Percentiles rank a stretch among this genome's conserved stretches.
These are phyloP conservation scores for Sebastes kiyomatsui DNA, from an alignment of 2,797 vertebrate genomes.

Conservation along the genomic window DNA sequence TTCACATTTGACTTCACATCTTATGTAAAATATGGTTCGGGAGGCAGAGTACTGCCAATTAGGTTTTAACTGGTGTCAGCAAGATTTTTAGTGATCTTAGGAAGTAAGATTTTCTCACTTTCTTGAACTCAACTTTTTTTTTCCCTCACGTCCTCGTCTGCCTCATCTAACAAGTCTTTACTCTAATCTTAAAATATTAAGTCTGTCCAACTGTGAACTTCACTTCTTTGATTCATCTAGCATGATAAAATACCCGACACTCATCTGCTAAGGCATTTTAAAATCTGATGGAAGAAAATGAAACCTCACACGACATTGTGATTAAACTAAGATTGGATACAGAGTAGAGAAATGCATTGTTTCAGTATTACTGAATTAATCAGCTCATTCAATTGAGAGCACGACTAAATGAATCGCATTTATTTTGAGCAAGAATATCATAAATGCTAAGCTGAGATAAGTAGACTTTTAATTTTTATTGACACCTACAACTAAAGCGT, in stretches of 20 bases:
- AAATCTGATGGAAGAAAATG: not conserved
- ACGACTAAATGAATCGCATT: not conserved
- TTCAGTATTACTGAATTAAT: not conserved
- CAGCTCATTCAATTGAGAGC: not conserved
- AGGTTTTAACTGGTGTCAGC: conserved; percentile 59
- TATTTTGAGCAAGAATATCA: not conserved
- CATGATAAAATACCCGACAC: not conserved
- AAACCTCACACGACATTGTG: not conserved
- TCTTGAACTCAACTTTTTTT: conserved; percentile 41
- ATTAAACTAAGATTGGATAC: not conserved
- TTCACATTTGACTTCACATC: conserved; percentile 52
- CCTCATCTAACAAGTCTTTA: conserved; percentile 35
- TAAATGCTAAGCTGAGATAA: not conserved
- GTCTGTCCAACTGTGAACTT: conserved; percentile 19
- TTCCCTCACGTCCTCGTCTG: not conserved
- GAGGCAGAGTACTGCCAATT: conserved; percentile 50
- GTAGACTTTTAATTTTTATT: conserved; percentile 1
- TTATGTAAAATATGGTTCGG: conserved; percentile 50
- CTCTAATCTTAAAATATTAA: conserved; percentile 34
- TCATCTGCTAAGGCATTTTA: not conserved
- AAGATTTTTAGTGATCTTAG: conserved; percentile 45
- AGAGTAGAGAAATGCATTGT: not conserved
- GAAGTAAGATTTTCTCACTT: conserved; percentile 54
- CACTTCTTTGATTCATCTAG: conserved; percentile 32
- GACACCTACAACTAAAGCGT: conserved; percentile 2